Base-by-base conservation (phyloP, 2,888 invertebrate genomes). In the Brachyopa scutellaris region DNA sequence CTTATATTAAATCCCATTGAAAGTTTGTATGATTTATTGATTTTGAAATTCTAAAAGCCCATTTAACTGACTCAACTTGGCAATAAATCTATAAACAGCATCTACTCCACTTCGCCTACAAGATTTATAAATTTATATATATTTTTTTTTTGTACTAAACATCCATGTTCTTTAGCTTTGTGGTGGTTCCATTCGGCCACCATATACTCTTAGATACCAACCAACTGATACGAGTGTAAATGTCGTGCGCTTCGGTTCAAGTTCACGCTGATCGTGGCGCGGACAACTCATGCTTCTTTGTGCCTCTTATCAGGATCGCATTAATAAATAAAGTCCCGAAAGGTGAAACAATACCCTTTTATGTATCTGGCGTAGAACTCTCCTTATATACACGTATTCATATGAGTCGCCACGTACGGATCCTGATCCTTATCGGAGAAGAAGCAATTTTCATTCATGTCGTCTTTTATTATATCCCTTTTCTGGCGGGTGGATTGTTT, bases 261-360 rank as follows among this genome's bases (percentile, higher is more conserved):
- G 78, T 85, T 84, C 85, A 79, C 85, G 84, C 85, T 84, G 84
- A 85, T 84, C 85, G 85, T 85, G 85, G 84, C 82, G 74, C 76
- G 73, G 73, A 73, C 83, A 84, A 79, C 67, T 73, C 69, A 79
- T 73, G 73, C 66, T 84, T 73, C 61, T 78, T 73, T 79, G 72
- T 84, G 74, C 67, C 70, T 72, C 80, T 85, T 85, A 85, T 84
- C 85, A 80, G 83, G 69, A 84, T 85, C 85, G 80, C 80, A 85
- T 85, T 84, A 84, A 85, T 85, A 85, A 85, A 85, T 85, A 84
- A 85, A 78, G 66, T 80, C 59, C 77, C 61, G 53, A 82, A 84
- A 83, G 77, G 61, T 67, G 47, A 83, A 83, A 83, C 82, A 83
- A 83, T 83, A 78, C 77, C 61, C 70, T 66, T 61, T 64, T 76